Evolutionary conservation across 2,797 vertebrate genomes (phyloP).

Genomic region (Sebastiscus albofasciatus): DNA sequence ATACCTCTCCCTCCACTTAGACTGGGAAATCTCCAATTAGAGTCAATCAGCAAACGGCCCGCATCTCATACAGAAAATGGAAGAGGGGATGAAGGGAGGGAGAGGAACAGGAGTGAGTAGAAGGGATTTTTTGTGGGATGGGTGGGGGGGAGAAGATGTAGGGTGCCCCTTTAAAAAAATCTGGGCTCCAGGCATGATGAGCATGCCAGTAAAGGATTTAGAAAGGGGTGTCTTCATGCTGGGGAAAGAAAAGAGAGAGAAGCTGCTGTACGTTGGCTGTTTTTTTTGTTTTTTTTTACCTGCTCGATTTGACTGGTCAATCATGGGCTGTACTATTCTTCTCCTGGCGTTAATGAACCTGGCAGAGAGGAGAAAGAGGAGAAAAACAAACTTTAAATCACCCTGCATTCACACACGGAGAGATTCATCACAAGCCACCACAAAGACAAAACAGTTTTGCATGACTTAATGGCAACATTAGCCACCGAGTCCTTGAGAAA

Average conservation of each 20-base stretch:
- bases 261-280: constrained; percentile 33
- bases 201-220: constrained; percentile 53
- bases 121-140: background rate
- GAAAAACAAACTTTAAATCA: constrained; percentile 83
- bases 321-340: constrained; percentile 99
- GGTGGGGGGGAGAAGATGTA: background rate
- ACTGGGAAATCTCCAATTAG: constrained; percentile 97
- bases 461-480: constrained; percentile 83
- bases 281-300: constrained; percentile 84
- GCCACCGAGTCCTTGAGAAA: constrained; percentile 69
- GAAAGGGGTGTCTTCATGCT: constrained; percentile 45
- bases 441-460: constrained; percentile 81
- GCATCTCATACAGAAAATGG: constrained; percentile 72
- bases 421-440: constrained; percentile 77
- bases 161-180: constrained; percentile 34
- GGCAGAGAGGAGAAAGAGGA: constrained; percentile 76
- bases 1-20: constrained; percentile 89
- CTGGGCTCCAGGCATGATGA: constrained; percentile 52
- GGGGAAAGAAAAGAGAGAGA: constrained; percentile 15
- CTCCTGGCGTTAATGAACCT: constrained; percentile 99
- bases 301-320: constrained; percentile 99
- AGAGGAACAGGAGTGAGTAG: constrained; percentile 37
- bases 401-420: constrained; percentile 63
- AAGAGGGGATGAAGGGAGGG: constrained; percentile 40
- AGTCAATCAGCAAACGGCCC: constrained; percentile 92